Conservation (phyloP, 2,797 vertebrate species). For the Myotis daubentonii region DNA sequence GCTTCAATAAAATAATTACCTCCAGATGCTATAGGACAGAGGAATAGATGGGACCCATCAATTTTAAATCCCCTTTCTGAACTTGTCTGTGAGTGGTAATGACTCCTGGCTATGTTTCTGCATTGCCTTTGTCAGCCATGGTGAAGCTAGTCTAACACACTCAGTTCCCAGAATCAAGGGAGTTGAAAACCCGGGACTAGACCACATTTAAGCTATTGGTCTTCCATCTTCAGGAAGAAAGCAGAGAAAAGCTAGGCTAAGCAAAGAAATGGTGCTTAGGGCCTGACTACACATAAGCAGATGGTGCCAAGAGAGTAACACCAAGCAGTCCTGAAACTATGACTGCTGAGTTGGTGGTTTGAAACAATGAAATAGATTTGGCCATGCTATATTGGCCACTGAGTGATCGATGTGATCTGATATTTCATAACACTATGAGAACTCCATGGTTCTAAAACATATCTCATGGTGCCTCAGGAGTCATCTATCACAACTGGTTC, state of each 20-base stretch:
- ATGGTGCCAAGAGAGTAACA: not conserved
- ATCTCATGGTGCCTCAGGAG: not conserved
- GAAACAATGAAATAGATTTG: not conserved
- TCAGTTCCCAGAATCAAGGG: not conserved
- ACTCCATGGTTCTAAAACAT: not conserved
- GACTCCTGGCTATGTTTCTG: not conserved
- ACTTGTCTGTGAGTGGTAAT: not conserved
- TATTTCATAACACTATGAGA: not conserved
- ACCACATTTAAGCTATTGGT: not conserved
- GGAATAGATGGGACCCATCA: not conserved
- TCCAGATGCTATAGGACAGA: constrained; percentile 38
- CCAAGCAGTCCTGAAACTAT: not conserved
- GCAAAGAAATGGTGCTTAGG: not conserved
- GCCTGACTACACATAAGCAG: not conserved
- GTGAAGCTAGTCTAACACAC: not conserved
- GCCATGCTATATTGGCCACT: not conserved
- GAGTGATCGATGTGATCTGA: not conserved
- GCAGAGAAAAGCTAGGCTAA: not conserved
- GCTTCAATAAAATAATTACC: constrained; percentile 64
- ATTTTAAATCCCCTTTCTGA: not conserved
- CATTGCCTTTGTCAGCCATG: not conserved
- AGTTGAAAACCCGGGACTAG: not conserved
- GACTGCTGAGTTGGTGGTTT: not conserved
- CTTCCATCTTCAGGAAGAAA: not conserved
- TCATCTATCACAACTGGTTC: not conserved